phyloP scores from a whole-genome alignment of 2,113 vertebrate genomes.

The Myrmecophaga tridactyla region DNA sequence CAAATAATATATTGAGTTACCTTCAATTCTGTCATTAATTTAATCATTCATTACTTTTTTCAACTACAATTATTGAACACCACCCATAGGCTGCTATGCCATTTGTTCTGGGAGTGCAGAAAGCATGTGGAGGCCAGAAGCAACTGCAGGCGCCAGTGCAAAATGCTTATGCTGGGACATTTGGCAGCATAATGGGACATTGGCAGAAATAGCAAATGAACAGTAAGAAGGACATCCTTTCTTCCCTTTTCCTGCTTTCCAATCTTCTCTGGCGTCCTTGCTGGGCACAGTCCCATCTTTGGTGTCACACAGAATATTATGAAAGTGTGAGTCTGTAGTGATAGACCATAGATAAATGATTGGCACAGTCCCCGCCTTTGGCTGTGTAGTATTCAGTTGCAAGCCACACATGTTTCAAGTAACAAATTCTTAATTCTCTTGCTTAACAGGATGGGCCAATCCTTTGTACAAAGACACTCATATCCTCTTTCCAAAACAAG shows the following conservation, averaged over 20 bases:
- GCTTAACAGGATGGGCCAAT: not conserved
- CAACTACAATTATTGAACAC: not conserved
- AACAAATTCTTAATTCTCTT: not conserved
- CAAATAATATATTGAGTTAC: slow-evolving; percentile 3
- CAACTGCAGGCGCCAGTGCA: not conserved
- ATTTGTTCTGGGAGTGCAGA: not conserved
- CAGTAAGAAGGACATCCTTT: not conserved
- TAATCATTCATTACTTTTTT: not conserved
- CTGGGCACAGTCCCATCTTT: not conserved
- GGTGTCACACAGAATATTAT: not conserved
- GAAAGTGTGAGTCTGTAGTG: not conserved
- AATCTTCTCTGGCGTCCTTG: not conserved
- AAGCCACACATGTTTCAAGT: not conserved
- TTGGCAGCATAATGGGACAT: too few species aligned
- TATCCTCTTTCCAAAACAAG: not conserved
- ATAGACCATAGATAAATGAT: not conserved
- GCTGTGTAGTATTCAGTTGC: not conserved
- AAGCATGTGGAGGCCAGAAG: not conserved
- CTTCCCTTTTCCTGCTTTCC: not conserved
- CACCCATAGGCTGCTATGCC: not conserved
- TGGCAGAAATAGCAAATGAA: not conserved
- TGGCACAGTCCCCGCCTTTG: not conserved
- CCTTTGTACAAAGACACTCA: not conserved
- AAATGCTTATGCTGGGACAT: not conserved
- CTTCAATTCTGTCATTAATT: slow-evolving; percentile 1